Evolutionary conservation across 1,140 invertebrate species (phyloP), one percentile per base, ranked within the genome.

Genomic region (Drosophila gunungcola): DNA sequence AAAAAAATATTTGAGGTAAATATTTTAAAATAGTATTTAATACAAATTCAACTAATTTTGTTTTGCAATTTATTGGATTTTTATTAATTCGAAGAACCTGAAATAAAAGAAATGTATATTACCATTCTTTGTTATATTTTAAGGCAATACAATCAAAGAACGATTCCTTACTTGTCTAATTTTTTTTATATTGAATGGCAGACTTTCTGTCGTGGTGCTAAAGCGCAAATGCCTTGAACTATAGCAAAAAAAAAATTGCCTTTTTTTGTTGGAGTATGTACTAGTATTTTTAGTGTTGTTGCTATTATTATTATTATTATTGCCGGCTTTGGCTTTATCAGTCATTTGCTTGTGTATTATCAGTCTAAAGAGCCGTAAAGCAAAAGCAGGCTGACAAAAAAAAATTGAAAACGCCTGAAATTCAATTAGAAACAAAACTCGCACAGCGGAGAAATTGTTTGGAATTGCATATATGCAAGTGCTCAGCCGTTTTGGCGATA

Each of bases 261-360:
- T 27, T 41, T 16, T 1, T 42, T 41, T 38, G 13, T 46, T 41
- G 12, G 12, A 34, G 27, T 10, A 54, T 39, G 11, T 1, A 27
- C 27, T 32, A 51, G 29, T 54, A 13, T 62, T 61, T 27, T 39
- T 43, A 4, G 16, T 42, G 32, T 16, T 62, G 29, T 39, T 43
- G 13, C 13, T 62, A 63, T 32, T 41, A 57, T 53, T 69, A 46
- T 21, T 21, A 21, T 48, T 68, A 55, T 51, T 74, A 74, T 74
- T 73, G 70, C 72, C 72, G 72, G 58, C 72, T 74, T 73, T 74
- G 45, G 21, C 70, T 74, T 74, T 74, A 74, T 74, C 72, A 74
- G 58, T 74, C 58, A 73, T 74, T 74, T 74, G 57, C 57, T 49
- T 34, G 43, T 58, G 63, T 57, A 76, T 80, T 81, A 80, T 80